Evolutionary conservation across 2,888 invertebrate species (phyloP), one percentile per base, ranked within the genome.

Genomic region (Nemapogon koenigi): DNA sequence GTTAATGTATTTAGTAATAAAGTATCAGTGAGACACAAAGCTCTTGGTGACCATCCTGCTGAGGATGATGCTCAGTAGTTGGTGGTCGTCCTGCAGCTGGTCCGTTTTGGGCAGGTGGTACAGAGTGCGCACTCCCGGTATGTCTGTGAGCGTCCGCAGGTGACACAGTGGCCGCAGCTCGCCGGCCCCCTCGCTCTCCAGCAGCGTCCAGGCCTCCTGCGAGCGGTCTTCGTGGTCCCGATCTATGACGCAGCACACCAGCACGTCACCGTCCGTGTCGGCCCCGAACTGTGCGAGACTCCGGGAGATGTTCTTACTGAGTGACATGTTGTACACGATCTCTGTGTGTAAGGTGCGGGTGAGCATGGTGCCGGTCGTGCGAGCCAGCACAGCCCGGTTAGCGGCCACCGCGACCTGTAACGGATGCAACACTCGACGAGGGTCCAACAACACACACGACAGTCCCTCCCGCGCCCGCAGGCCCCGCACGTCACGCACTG

Each of bases 21-120:
- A n/a, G n/a, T n/a, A 25, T 56, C 55, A 66, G 53, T 67, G 55
- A 36, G 69, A 66, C 30, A 82, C 60, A 63, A 83, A 80, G 49
- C 81, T 83, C 58, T 88, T 89, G 4, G 83, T 82, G 16, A 83
- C 83, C 58, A 89, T 88, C 59, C 83, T 83, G 51, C 84, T 87
- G 10, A 88, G 71, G 51, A 89, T 65, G 3, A 83, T 71, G 61
- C 88, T 82, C 18, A 84, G 53, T 32, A 87, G 48, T 39, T 57
- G 48, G 13, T 48, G 44, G 29, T 59, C 51, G 19, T 58, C 56
- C 15, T 53, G 53, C 38, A 62, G 50, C 51, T 83, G 83, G n/a
- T n/a, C n/a, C 2, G 68, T 50, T 37, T 81, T 75, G 35, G 69
- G 73, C 37, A 89, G 69, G 60, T 85, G 86, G 50, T 89, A 89